Conservation (phyloP, 2,113 vertebrate species). For the Nettapus auritus region DNA sequence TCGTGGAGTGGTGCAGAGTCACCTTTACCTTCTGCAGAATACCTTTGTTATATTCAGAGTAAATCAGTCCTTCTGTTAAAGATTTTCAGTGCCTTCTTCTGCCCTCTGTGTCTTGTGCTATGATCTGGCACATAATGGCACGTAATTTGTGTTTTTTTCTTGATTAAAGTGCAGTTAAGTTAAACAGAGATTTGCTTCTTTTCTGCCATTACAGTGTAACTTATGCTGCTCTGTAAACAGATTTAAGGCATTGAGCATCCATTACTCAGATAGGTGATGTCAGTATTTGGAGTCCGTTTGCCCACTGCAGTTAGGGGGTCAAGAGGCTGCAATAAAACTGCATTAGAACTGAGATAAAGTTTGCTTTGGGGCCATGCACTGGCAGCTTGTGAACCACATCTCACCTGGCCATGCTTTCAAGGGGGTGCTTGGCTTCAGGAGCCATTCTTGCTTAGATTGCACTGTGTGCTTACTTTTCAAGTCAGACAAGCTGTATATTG, state of each 20-base stretch:
- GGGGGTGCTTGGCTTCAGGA: not conserved
- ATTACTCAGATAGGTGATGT: constrained; percentile 15
- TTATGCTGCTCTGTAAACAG: not conserved
- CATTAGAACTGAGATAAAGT: constrained; percentile 6
- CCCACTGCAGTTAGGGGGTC: not conserved
- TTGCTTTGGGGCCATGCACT: not conserved
- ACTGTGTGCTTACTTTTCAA: constrained; percentile 15
- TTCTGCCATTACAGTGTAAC: not conserved
- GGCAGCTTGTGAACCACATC: not conserved
- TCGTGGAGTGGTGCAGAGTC: not conserved
- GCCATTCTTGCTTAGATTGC: not conserved
- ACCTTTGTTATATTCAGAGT: not conserved
- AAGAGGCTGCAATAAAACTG: not conserved
- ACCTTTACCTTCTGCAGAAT: not conserved
- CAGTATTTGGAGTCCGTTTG: not conserved
- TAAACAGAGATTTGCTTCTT: not conserved
- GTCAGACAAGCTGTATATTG: constrained; percentile 54
- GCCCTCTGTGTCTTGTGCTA: not conserved
- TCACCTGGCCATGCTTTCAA: constrained; percentile 18
- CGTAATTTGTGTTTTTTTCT: not conserved
- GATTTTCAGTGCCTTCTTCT: not conserved
- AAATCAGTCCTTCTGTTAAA: not conserved
- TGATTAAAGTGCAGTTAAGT: not conserved
- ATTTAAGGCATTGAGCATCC: not conserved
- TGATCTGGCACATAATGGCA: not conserved